Base-by-base conservation (phyloP, 2,113 vertebrate genomes). In the Lamprotornis superbus region DNA sequence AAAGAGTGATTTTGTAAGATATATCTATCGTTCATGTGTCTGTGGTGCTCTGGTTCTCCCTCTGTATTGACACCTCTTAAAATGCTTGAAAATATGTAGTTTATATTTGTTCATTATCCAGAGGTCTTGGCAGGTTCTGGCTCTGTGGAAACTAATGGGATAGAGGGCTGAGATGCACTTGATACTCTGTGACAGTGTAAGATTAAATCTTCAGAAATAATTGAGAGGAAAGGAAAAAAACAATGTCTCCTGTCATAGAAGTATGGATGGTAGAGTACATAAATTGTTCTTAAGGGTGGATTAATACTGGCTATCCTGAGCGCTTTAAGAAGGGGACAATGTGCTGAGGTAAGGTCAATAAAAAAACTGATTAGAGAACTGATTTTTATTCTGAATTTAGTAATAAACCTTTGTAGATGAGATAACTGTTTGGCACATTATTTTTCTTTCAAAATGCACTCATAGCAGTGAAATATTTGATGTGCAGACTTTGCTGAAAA, bases 181-280 rank as follows among this genome's bases (percentile, higher is more conserved):
- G 76, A n/a, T 92, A n/a, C 73, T 57, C 23, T 84, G 28, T 93
- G 75, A 75, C 52, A 94, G 92, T 85, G 22, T 70, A 77, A 95
- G 93, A 85, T 95, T 91, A 81, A 83, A 31, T 91, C 55, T 86
- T 83, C 93, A 92, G 69, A 94, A 90, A 93, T 84, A 97, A 92
- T 85, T 85, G 84, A 87, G 74, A 92, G 86, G 64, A 93, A 92
- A 83, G 46, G 65, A 60, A 95, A 50, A 81, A 81, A 94, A 24
- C 39, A 76, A 28, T 50, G 61, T 93, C 75, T 95, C 73, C 64
- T 88, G 65, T 85, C 83, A 79, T 12, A 49, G 37, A 70, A 73
- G 47, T 89, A 87, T 94, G 79, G 71, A 59, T 52, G 17, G 28
- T 61, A n/a, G 40, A 89, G 73, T 64, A 84, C 57, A 95, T 83